Conservation (phyloP, 2,113 vertebrate genomes). For the Stigmatopora argus region DNA sequence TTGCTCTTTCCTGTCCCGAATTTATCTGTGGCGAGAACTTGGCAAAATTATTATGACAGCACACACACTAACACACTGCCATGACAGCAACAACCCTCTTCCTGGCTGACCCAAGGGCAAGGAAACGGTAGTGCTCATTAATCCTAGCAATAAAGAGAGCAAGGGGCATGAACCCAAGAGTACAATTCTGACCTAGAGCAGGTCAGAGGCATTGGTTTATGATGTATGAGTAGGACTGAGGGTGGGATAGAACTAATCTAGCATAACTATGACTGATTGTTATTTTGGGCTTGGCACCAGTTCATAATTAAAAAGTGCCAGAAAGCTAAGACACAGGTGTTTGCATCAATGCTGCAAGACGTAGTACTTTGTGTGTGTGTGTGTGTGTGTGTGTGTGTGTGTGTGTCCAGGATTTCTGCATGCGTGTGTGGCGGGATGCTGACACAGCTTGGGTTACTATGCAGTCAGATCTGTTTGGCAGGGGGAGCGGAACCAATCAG, state of each 20-base stretch:
- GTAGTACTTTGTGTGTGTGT: conserved; percentile 14
- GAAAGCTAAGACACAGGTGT: conserved; percentile 33
- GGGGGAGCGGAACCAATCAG: conserved; percentile 66
- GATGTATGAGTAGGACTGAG: conserved; percentile 45
- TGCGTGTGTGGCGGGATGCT: conserved; percentile 43
- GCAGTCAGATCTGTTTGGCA: conserved; percentile 66
- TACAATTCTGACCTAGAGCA: conserved; percentile 16
- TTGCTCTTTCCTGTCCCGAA: conserved; percentile 45
- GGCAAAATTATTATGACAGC: conserved; percentile 22
- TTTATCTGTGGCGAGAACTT: conserved; percentile 46
- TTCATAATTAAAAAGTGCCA: conserved; percentile 19
- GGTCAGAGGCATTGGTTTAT: conserved; percentile 47
- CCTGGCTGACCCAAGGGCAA: conserved; percentile 39
- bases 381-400: conserved; percentile 13
- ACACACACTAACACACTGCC: conserved; percentile 16
- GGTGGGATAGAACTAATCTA: conserved; percentile 23
- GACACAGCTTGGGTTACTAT: conserved; percentile 59
- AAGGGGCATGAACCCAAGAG: conserved; percentile 40
- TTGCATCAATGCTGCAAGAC: conserved; percentile 16
- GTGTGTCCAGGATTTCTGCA: conserved; percentile 2
- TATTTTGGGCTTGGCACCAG: conserved; percentile 35
- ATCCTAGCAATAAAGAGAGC: conserved; percentile 52
- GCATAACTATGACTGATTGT: conserved; percentile 35
- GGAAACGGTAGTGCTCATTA: conserved; percentile 60
- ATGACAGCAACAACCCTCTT: conserved; percentile 37